Evolutionary conservation across 2,113 vertebrate species (phyloP).

Genomic region (Ivindomyrus marchei): DNA sequence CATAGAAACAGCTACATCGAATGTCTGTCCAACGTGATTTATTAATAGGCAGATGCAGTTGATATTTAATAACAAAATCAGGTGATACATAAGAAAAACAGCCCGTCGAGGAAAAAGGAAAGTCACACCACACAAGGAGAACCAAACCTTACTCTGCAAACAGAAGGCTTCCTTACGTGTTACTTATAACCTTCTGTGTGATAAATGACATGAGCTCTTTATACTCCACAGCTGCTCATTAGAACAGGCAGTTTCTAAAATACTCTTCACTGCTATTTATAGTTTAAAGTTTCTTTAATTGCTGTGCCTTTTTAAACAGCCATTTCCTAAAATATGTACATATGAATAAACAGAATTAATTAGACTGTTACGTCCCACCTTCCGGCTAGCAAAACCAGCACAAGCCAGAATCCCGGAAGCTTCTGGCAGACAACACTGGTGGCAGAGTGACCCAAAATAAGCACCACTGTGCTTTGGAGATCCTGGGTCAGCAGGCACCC

Average conservation of each 20-base stretch:
- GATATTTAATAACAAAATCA: not conserved
- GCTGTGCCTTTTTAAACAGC: not conserved
- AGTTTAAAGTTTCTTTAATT: not conserved
- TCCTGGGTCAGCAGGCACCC: not conserved
- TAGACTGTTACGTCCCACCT: not conserved
- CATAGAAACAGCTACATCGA: not conserved
- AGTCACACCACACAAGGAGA: not conserved
- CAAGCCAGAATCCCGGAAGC: not conserved
- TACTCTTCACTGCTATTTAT: not conserved
- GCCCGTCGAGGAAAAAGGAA: not conserved
- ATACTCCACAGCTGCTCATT: not conserved
- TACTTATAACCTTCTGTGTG: not conserved
- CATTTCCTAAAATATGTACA: not conserved
- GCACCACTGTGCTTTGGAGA: not conserved
- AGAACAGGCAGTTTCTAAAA: not conserved
- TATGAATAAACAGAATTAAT: not conserved
- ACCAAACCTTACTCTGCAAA: not conserved
- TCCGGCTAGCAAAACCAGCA: not conserved
- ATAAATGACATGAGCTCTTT: not conserved
- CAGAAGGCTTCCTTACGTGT: not conserved
- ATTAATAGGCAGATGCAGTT: not conserved
- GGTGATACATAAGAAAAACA: not conserved
- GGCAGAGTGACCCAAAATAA: not conserved
- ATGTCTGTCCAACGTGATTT: not conserved
- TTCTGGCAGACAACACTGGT: not conserved